phyloP scores from a whole-genome alignment of 1,140 invertebrate genomes.

The Drosophila bifasciata region DNA sequence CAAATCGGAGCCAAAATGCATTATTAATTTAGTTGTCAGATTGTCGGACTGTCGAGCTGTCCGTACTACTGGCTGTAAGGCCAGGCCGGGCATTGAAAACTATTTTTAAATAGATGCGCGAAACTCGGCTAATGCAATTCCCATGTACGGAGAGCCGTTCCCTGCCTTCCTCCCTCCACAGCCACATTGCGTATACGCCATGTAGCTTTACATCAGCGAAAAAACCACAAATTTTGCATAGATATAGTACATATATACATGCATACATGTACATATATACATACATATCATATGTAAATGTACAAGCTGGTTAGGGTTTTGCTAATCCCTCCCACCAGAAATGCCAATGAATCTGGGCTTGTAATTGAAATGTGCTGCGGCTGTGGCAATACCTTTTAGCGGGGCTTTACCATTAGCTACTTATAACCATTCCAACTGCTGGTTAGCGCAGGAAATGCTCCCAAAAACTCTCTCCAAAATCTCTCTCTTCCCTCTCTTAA shows the following conservation, averaged over 20 bases:
- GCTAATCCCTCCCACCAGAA: too few species aligned
- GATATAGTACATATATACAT: too few species aligned
- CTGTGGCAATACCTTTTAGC: too few species aligned
- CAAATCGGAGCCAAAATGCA: conserved; percentile 61
- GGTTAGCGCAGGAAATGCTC: too few species aligned
- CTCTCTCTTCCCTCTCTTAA: too few species aligned
- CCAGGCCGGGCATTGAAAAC: conserved; percentile 15
- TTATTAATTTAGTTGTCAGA: conserved; percentile 69
- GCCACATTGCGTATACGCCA: conserved; percentile 56
- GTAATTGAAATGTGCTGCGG: too few species aligned
- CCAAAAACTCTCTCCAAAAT: too few species aligned
- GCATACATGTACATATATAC: conserved; percentile 11
- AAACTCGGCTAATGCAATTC: conserved; percentile 54
- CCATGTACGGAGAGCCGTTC: conserved; percentile 42
- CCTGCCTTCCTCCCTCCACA: conserved; percentile 4
- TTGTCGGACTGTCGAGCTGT: conserved; percentile 1
- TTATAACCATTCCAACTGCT: too few species aligned
- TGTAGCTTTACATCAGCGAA: conserved; percentile 38
- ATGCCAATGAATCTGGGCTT: too few species aligned
- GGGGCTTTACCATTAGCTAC: too few species aligned
- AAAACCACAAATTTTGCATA: conserved; percentile 37
- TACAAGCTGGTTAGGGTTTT: too few species aligned
- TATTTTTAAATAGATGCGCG: conserved; percentile 38
- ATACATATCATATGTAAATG: not conserved
- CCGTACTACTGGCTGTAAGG: not conserved